Evolutionary conservation across 2,888 invertebrate species (phyloP), one percentile per base, ranked within the genome.

Genomic region (Zygogramma bicolorata): DNA sequence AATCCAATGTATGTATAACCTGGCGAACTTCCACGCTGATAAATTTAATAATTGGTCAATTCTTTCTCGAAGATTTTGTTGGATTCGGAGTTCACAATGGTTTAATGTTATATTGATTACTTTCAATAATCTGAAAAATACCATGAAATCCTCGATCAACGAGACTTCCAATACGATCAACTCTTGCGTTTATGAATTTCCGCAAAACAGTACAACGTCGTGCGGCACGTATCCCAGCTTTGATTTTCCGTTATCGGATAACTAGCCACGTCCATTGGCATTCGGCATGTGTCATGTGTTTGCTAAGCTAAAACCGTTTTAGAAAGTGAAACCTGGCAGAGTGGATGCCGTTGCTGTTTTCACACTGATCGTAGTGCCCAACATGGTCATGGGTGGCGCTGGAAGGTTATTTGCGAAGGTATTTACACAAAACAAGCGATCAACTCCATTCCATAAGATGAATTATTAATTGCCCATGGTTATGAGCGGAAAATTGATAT

Each of bases 321-420:
- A 62, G 62, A 62, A 62, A 62, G 62, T 62, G 62, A 62, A 62
- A 62, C 42, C 62, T 42, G 40, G 42, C 62, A 10, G 62, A 62
- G 62, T 42, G 62, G 62, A 40, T 62, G 62, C 62, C 42, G 61
- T 42, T 62, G 40, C 25, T 42, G 62, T 61, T 62, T 62, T 62
- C 62, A 34, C 25, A 15, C 40, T 62, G 42, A 31, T 40, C 40
- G 42, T 31, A 42, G 42, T 62, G 62, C 62, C 62, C 40, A 62
- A 62, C 62, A 62, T 62, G 62, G 42, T 25, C 62, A 62, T 62
- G 62, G 62, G 62, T 62, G 62, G 62, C 42, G 62, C 42, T 62
- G 42, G 42, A 62, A 62, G 62, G 42, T 62, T 62, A 6, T 27
- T 22, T 25, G 40, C 10, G 27, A 15, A 62, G 62, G 53, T 53